Conservation (phyloP, 2,113 vertebrate genomes). For the Arenaria interpres region DNA sequence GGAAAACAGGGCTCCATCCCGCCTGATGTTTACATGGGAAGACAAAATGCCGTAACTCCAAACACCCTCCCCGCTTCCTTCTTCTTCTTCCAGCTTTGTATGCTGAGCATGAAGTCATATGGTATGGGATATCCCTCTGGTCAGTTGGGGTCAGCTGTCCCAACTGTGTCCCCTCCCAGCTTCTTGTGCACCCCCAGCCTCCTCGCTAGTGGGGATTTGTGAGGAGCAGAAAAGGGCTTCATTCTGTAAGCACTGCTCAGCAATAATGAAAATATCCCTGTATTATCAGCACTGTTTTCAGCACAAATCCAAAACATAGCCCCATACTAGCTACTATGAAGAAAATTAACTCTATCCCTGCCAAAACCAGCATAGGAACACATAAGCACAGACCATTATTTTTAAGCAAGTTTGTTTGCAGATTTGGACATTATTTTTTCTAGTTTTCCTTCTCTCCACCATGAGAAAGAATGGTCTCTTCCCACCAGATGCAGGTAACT, state of each 20-base stretch:
- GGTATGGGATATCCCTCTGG: neutral
- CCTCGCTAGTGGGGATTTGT: neutral
- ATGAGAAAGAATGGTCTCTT: neutral
- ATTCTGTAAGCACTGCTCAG: neutral
- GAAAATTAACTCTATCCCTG: neutral
- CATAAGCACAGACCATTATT: neutral
- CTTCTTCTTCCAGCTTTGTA: neutral
- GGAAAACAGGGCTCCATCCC: neutral
- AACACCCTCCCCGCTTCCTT: neutral
- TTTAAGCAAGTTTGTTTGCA: neutral
- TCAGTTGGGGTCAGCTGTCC: neutral
- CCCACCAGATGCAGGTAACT: neutral
- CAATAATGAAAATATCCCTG: neutral
- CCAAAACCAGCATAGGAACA: neutral
- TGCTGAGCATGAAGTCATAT: neutral
- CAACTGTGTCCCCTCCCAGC: neutral
- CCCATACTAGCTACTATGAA: neutral
- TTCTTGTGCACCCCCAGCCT: neutral
- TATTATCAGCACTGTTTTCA: neutral
- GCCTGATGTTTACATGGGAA: neutral
- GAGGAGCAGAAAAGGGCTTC: neutral
- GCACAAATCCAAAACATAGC: neutral
- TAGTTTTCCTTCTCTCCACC: neutral
- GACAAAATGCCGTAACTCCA: neutral
- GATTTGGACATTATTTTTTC: neutral